Percentiles rank a stretch among this genome's conserved stretches.
Evolutionary conservation across 2,797 vertebrate genomes (phyloP).

Genomic region (Chaetodon trifasciatus): DNA sequence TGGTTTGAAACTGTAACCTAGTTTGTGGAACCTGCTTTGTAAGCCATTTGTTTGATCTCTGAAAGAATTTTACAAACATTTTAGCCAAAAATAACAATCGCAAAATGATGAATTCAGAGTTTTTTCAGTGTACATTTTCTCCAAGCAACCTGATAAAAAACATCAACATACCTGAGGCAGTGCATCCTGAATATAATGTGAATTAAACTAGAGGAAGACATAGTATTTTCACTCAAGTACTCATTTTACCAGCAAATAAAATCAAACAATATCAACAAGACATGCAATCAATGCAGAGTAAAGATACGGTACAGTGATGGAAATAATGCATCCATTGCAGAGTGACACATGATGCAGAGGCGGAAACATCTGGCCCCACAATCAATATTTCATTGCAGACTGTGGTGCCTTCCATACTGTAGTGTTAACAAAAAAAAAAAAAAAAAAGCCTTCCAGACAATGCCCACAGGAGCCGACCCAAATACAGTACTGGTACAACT

Average conservation of each 20-base stretch:
- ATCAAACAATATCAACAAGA: background rate
- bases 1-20: background rate
- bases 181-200: background rate
- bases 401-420: constrained; percentile 19
- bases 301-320: background rate
- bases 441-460: constrained; percentile 45
- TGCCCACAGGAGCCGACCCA: constrained; percentile 61
- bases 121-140: background rate
- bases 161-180: background rate
- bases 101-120: background rate
- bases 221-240: background rate
- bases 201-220: background rate
- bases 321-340: constrained; percentile 23
- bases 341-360: constrained; percentile 46
- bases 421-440: constrained; percentile 8
- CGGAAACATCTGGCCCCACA: constrained; percentile 67
- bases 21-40: background rate
- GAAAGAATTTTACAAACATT: background rate
- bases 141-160: background rate
- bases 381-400: constrained; percentile 76
- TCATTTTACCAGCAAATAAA: background rate
- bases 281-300: background rate
- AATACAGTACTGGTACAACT: constrained; percentile 35
- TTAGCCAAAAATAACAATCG: background rate
- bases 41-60: background rate